These are phyloP conservation scores for Pheosia tremula DNA, from an alignment of 2,888 invertebrate species.

Conservation along the genomic window DNA sequence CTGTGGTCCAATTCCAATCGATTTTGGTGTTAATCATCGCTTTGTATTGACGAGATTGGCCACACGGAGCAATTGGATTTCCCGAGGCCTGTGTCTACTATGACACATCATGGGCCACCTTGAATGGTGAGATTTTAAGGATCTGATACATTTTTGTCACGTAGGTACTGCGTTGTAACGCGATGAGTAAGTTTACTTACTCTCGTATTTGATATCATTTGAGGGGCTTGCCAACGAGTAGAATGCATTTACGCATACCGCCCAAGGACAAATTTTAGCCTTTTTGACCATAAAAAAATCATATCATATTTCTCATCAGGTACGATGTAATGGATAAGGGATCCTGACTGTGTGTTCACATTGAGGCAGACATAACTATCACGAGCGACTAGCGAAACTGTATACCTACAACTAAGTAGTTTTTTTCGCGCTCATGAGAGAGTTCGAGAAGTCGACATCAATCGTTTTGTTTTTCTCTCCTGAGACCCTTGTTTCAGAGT, in stretches of 20 bases:
- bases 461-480: slow-evolving; percentile 51
- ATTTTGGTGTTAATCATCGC: slow-evolving; percentile 26
- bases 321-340: too few species aligned
- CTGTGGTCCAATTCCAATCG: slow-evolving; percentile 49
- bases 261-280: too few species aligned
- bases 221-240: too few species aligned
- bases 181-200: not conserved
- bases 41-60: slow-evolving; percentile 28
- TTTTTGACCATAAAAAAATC: too few species aligned
- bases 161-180: slow-evolving; percentile 9
- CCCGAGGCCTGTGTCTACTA: slow-evolving; percentile 18
- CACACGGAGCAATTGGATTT: slow-evolving; percentile 25
- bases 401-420: slow-evolving; percentile 25
- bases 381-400: slow-evolving; percentile 30
- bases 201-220: too few species aligned
- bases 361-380: not conserved
- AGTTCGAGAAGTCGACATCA: slow-evolving; percentile 43
- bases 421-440: slow-evolving; percentile 34
- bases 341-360: too few species aligned
- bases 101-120: slow-evolving; percentile 1
- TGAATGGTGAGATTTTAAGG: slow-evolving; percentile 10
- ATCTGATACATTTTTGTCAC: slow-evolving; percentile 23
- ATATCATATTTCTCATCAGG: too few species aligned
- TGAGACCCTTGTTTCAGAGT: slow-evolving; percentile 48
- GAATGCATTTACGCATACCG: too few species aligned